Evolutionary conservation across 2,113 vertebrate genomes (phyloP).

Genomic region (Pitta sordida): DNA sequence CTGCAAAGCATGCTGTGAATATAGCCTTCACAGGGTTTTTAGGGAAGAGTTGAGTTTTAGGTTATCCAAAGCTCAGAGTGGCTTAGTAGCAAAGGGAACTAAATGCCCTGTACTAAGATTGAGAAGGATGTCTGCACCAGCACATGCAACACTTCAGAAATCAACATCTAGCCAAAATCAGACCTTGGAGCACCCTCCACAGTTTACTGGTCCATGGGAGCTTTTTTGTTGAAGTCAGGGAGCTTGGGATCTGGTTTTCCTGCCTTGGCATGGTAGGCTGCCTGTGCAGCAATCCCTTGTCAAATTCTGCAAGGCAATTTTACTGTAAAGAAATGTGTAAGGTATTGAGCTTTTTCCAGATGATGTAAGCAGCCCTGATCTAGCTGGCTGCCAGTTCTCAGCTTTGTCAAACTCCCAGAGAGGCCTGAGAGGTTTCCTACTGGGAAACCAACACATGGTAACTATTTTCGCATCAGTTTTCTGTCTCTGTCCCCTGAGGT

Average conservation of each 20-base stretch:
- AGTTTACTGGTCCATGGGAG: neutral
- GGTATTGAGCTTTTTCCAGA: conserved; percentile 10
- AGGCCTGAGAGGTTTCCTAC: neutral
- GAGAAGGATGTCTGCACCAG: neutral
- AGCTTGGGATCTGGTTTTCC: neutral
- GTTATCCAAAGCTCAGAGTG: neutral
- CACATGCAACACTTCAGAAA: neutral
- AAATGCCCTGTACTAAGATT: neutral
- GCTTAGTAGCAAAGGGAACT: neutral
- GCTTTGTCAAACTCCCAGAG: neutral
- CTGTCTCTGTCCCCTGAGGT: neutral
- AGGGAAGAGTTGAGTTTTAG: neutral
- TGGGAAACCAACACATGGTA: neutral
- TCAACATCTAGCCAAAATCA: neutral
- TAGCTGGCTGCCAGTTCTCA: conserved; percentile 5
- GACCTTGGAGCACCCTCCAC: neutral
- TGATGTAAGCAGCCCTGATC: conserved; percentile 15
- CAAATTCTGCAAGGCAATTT: neutral
- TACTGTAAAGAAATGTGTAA: neutral
- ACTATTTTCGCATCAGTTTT: neutral
- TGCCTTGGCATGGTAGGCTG: neutral
- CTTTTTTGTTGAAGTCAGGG: neutral
- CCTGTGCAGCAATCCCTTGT: neutral
- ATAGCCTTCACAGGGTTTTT: neutral
- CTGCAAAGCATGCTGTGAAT: neutral